These are phyloP conservation scores for Chironomus striatipennis DNA, from an alignment of 1,140 invertebrate genomes.

Conservation along the genomic window DNA sequence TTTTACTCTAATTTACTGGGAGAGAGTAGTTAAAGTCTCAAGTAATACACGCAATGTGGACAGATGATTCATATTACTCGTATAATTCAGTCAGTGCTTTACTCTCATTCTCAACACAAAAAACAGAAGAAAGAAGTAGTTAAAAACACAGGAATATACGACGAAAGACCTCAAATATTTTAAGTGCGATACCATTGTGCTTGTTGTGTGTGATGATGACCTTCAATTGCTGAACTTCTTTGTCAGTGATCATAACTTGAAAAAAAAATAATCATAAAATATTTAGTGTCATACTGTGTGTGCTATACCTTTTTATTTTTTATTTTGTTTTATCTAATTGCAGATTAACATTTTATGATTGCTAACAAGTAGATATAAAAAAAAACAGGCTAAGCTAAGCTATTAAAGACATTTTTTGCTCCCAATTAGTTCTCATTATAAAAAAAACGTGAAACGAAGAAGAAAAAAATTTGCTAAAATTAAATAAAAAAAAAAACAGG, in stretches of 20 bases:
- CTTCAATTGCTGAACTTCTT: conserved; percentile 1
- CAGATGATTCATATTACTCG: conserved; percentile 7
- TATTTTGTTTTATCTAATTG: neutral
- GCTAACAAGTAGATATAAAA: neutral
- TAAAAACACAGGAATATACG: too few relatives aligned
- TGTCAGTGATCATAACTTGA: too few relatives aligned
- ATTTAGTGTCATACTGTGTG: neutral
- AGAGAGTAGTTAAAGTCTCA: neutral
- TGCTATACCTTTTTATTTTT: neutral
- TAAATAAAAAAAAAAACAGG: neutral
- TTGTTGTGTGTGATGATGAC: neutral
- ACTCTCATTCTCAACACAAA: neutral
- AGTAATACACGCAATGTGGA: neutral
- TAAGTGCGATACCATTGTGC: neutral
- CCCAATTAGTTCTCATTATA: neutral
- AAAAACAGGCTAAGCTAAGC: conserved; percentile 6
- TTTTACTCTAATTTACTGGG: too few relatives aligned
- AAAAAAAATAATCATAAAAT: too few relatives aligned
- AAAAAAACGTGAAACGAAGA: neutral
- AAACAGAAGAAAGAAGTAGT: too few relatives aligned
- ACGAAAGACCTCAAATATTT: too few relatives aligned
- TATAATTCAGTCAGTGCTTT: neutral
- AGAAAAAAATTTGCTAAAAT: conserved; percentile 5
- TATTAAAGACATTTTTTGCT: neutral
- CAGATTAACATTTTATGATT: neutral